Conservation (phyloP, 2,797 vertebrate species). For the Borostomias antarcticus region DNA sequence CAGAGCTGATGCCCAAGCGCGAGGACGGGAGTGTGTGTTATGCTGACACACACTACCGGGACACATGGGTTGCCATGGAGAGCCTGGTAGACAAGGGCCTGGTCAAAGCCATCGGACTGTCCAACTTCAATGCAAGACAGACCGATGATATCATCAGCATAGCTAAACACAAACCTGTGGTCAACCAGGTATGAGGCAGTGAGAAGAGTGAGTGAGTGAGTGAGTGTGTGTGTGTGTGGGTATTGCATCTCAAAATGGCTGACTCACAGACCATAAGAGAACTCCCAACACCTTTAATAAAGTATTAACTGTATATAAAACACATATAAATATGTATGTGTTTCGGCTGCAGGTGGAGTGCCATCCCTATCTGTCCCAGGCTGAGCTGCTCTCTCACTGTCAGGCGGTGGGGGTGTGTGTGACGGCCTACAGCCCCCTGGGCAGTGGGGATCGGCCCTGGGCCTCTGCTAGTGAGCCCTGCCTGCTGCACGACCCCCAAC, state of each 20-base stretch:
- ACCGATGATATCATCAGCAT: slow-evolving; percentile 69
- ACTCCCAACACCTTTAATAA: too few species aligned
- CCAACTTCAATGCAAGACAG: slow-evolving; percentile 79
- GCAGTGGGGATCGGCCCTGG: slow-evolving; percentile 79
- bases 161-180: slow-evolving; percentile 70
- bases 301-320: not conserved
- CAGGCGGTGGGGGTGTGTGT: slow-evolving; percentile 63
- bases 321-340: not conserved
- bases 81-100: slow-evolving; percentile 72
- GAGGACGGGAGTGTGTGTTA: slow-evolving; percentile 73
- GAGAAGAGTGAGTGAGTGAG: not conserved
- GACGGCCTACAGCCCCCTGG: slow-evolving; percentile 79
- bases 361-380: slow-evolving; percentile 75
- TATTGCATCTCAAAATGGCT: too few species aligned
- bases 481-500: slow-evolving; percentile 68
- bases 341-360: slow-evolving; percentile 71
- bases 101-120: slow-evolving; percentile 74
- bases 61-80: slow-evolving; percentile 80
- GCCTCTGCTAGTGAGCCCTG: slow-evolving; percentile 64
- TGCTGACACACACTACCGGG: slow-evolving; percentile 72
- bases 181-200: slow-evolving; percentile 71
- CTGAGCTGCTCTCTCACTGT: slow-evolving; percentile 71
- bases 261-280: too few species aligned
- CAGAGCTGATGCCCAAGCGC: slow-evolving; percentile 68
- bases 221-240: not conserved